Conservation (phyloP, 2,113 vertebrate genomes). For the Leptocoma aspasia region DNA sequence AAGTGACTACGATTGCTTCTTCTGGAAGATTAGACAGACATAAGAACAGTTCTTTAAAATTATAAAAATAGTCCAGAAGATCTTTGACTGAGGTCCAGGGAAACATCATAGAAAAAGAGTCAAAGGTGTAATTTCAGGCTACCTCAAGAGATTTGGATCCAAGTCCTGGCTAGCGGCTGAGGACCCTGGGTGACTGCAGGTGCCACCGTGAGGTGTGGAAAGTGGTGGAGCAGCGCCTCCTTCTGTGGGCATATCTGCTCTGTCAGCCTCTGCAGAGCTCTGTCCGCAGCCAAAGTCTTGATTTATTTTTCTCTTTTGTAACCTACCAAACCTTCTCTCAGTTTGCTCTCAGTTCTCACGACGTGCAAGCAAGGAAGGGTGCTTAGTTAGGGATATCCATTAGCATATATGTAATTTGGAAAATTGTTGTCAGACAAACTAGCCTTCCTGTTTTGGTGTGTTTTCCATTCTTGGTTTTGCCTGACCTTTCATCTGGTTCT, state of each 20-base stretch:
- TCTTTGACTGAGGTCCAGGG: not conserved
- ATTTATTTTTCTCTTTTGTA: not conserved
- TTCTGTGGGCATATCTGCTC: not conserved
- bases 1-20: not conserved
- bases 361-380: not conserved
- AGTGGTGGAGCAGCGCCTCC: conserved; percentile 52
- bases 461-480: not conserved
- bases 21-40: not conserved
- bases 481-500: not conserved
- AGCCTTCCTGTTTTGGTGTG: not conserved
- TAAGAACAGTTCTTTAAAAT: not conserved
- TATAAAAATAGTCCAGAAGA: not conserved
- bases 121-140: not conserved
- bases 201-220: not conserved
- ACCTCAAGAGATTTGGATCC: no score
- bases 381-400: not conserved
- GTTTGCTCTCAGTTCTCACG: rapidly evolving
- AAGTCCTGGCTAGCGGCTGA: not conserved
- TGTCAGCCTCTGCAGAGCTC: rapidly evolving
- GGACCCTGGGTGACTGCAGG: rapidly evolving
- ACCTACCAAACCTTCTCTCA: not conserved
- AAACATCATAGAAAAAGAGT: not conserved
- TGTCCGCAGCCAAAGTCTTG: not conserved
- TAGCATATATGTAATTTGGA: not conserved
- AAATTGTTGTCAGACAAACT: not conserved